Conservation (phyloP, 2,888 invertebrate genomes). For the Monopis laevigella region DNA sequence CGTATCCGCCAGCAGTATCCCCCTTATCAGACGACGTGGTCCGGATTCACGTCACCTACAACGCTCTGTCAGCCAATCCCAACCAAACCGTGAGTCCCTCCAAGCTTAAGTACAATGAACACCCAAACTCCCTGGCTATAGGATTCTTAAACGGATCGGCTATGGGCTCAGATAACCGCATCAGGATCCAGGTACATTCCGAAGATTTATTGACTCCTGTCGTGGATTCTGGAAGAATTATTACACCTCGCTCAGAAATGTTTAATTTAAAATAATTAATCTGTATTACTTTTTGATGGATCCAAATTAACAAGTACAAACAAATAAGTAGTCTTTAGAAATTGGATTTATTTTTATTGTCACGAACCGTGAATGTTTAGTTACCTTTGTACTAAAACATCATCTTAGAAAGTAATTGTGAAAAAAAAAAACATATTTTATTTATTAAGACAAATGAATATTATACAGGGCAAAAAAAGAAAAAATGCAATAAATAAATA, state of each 20-base stretch:
- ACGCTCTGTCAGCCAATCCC: conserved; percentile 62
- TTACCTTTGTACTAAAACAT: too few relatives aligned
- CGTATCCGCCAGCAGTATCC: conserved; percentile 70
- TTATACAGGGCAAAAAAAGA: too few relatives aligned
- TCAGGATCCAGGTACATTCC: conserved; percentile 75
- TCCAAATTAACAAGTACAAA: conserved; percentile 18
- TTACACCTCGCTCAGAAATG: conserved; percentile 42
- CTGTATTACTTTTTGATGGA: conserved; percentile 18
- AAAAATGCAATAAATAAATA: too few relatives aligned
- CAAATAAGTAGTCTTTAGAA: too few relatives aligned
- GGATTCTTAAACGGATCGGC: conserved; percentile 66
- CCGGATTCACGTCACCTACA: conserved; percentile 82
- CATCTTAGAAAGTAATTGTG: too few relatives aligned
- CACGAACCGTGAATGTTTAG: too few relatives aligned
- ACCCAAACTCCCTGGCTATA: conserved; percentile 48
- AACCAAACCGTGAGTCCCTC: conserved; percentile 52
- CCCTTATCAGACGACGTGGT: conserved; percentile 73
- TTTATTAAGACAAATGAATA: too few relatives aligned
- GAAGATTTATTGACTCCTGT: conserved; percentile 74
- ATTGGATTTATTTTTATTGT: too few relatives aligned
- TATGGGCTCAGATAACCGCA: conserved; percentile 71
- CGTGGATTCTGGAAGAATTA: conserved; percentile 68
- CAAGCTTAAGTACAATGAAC: conserved; percentile 49
- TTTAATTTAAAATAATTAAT: conserved; percentile 48
- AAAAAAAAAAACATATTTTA: too few relatives aligned